phyloP scores from a whole-genome alignment of 1,140 invertebrate genomes.

The Lepidurus apus region DNA sequence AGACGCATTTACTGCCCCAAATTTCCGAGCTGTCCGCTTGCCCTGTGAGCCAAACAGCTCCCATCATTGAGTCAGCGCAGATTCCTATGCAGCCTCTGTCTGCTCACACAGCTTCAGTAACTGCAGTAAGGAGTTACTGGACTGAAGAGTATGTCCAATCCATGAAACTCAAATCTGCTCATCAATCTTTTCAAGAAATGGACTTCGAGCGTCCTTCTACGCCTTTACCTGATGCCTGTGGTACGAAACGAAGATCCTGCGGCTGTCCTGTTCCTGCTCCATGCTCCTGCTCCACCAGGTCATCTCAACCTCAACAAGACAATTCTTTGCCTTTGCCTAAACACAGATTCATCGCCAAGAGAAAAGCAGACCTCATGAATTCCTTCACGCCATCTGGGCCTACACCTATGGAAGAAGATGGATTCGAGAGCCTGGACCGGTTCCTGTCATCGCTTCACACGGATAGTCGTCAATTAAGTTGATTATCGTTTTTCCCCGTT shows the following conservation, averaged over 20 bases:
- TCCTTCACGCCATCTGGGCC: neutral
- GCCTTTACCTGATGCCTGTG: neutral
- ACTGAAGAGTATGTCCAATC: constrained; percentile 10
- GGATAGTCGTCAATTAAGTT: neutral
- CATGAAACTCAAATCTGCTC: constrained; percentile 19
- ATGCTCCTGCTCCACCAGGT: constrained; percentile 1
- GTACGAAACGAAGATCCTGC: neutral
- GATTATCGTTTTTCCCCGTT: neutral
- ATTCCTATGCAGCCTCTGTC: neutral
- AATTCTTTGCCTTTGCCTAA: constrained; percentile 19
- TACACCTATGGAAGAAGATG: neutral
- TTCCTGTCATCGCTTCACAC: neutral
- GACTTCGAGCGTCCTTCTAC: neutral
- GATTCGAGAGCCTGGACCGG: neutral
- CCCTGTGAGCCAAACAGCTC: neutral
- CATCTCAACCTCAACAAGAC: neutral
- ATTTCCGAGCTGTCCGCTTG: neutral
- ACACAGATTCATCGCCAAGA: neutral
- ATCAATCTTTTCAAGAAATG: constrained; percentile 11
- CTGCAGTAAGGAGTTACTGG: constrained; percentile 21
- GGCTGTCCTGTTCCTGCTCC: neutral
- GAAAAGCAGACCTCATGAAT: neutral
- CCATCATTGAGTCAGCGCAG: neutral
- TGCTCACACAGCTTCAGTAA: neutral
- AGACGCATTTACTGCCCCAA: neutral